Evolutionary conservation across 2,797 vertebrate species (phyloP), one percentile per base, ranked within the genome.

Genomic region (Urosaurus nigricauda): DNA sequence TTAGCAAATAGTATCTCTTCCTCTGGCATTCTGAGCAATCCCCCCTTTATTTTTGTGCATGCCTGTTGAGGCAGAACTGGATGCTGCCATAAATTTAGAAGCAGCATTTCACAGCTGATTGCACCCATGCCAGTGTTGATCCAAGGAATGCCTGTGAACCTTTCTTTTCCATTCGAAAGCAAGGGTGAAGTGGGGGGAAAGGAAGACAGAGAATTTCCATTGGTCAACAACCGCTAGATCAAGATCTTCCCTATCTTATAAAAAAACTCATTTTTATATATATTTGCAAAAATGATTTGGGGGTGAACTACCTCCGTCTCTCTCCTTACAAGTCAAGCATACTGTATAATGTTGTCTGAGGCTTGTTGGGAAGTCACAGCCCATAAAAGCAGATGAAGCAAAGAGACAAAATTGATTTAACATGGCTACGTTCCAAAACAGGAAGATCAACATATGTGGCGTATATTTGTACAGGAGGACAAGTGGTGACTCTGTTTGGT

Each of bases 51-150:
- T 63, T 40, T 32, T 79, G 70, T 37, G 78, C 4, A 17, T 79
- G 88, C 85, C 90, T 84, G 83, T 16, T 24, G 89, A 82, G 86
- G 94, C 93, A 94, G 93, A 88, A 87, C 81, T 51, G 90, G 87
- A 94, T 92, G 91, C 84, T 29, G 90, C 87, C 92, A 92, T 93
- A 60, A 94, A 92, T 94, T 94, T 89, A 87, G 85, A 90, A 93
- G 87, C 92, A 91, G 87, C 80, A 63, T 95, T 94, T 94, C 89
- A 74, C 77, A 93, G 92, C 63, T 92, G 56, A 85, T 94, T 93
- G 90, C 92, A 63, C 85, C 91, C 53, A 92, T 93, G 92, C 92
- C 90, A 0, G 85, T 79, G 91, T 84, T 92, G 91, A 94, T 91
- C 92, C 74, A 0, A 85, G 90, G 94, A 60, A 95, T 92, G 93